Percentiles rank a stretch among this genome's conserved stretches.
These are phyloP conservation scores for Crotalus tigris DNA, from an alignment of 2,113 vertebrate genomes.

Conservation along the genomic window DNA sequence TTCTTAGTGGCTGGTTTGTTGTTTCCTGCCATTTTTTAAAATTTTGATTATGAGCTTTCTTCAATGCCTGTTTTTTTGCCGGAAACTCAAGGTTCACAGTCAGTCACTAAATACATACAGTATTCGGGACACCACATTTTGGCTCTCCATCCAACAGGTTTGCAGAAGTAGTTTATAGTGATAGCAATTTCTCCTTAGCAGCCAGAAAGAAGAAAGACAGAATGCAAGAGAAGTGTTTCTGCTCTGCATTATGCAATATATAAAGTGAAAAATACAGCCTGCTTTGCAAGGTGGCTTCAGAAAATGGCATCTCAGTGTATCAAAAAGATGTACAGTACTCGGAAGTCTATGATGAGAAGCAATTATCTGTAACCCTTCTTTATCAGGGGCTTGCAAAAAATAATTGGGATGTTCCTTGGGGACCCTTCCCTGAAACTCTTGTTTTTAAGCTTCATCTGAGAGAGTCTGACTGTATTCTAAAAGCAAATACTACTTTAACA, in stretches of 20 bases:
- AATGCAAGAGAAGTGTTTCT: neutral
- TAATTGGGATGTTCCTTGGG: neutral
- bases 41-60: neutral
- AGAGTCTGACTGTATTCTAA: conserved; percentile 4
- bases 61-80: neutral
- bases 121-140: neutral
- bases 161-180: neutral
- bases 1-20: neutral
- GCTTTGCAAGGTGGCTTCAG: neutral
- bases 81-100: neutral
- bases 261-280: neutral
- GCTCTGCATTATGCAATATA: neutral
- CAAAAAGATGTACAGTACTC: neutral
- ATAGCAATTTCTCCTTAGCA: neutral
- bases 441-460: conserved; percentile 4
- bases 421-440: conserved; percentile 16
- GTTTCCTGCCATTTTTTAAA: neutral
- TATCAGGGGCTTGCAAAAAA: conserved; percentile 5
- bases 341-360: neutral
- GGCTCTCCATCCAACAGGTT: neutral
- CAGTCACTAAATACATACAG: neutral
- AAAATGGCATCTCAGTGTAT: neutral
- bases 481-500: conserved; percentile 24
- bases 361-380: conserved; percentile 11
- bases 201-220: neutral